phyloP scores from a whole-genome alignment of 2,888 invertebrate genomes.

The Acanthosepion lycidas region DNA sequence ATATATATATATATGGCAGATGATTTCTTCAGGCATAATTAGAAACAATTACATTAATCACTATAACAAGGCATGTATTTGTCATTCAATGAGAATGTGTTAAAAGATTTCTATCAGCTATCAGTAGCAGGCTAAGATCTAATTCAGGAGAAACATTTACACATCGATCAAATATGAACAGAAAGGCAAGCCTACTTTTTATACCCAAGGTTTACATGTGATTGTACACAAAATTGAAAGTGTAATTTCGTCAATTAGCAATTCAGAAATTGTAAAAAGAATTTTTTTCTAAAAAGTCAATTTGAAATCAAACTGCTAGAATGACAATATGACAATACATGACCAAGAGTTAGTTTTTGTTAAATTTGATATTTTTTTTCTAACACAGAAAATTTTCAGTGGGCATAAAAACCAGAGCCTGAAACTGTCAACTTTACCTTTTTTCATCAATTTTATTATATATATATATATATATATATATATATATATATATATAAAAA shows the following conservation, averaged over 20 bases:
- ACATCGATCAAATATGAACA: neutral
- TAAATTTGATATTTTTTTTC: too few species aligned
- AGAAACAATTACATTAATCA: neutral
- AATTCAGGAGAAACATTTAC: neutral
- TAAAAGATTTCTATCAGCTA: neutral
- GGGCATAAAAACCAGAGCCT: too few species aligned
- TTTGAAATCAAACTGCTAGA: too few species aligned
- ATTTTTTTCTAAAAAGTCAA: too few species aligned
- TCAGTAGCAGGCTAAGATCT: neutral
- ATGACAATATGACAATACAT: too few species aligned
- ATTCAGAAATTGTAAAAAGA: neutral
- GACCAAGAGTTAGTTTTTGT: too few species aligned
- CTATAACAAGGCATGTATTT: neutral
- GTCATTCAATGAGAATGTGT: neutral
- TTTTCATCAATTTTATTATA: too few species aligned
- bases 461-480: too few species aligned
- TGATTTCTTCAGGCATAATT: neutral
- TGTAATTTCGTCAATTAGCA: neutral
- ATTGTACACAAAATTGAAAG: neutral
- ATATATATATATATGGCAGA: neutral
- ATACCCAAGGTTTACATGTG: neutral
- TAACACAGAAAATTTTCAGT: too few species aligned
- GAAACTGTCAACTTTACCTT: too few species aligned
- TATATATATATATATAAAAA: too few species aligned
- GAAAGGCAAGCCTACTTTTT: neutral